Percentiles rank a stretch among this genome's conserved stretches.
Conservation (phyloP, 2,113 vertebrate genomes). For the Pluvialis apricaria region DNA sequence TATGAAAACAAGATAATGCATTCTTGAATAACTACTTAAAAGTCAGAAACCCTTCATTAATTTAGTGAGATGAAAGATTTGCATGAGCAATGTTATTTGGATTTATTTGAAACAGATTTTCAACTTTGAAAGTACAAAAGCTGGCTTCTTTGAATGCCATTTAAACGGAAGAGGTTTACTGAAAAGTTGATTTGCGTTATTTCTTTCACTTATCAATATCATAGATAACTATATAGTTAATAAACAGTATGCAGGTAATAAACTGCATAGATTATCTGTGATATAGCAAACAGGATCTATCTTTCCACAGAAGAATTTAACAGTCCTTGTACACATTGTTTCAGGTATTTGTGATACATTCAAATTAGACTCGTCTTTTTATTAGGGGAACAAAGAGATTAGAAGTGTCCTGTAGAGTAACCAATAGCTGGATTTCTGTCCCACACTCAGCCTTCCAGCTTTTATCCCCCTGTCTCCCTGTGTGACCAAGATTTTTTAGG, state of each 20-base stretch:
- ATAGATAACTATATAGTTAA: not conserved
- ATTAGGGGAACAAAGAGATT: not conserved
- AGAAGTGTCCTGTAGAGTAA: not conserved
- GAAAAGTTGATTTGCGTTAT: not conserved
- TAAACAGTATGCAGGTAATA: not conserved
- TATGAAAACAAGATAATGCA: slow-evolving; percentile 7
- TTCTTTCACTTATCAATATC: not conserved
- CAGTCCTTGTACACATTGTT: not conserved
- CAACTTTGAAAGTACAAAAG: not conserved
- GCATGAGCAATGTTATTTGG: not conserved
- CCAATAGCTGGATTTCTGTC: not conserved
- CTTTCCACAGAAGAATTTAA: not conserved
- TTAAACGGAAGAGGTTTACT: not conserved
- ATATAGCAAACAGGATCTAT: not conserved
- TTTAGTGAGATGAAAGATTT: not conserved
- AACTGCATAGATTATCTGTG: not conserved
- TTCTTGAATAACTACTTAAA: slow-evolving; percentile 8
- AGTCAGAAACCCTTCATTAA: slow-evolving; percentile 7
- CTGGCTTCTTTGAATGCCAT: not conserved
- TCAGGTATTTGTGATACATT: not conserved
- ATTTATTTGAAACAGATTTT: not conserved
- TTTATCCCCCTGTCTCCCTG: not conserved
- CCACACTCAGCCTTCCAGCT: not conserved
- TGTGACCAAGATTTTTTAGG: not conserved
- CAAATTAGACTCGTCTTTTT: not conserved